Conservation (phyloP, 2,888 invertebrate genomes). For the Nomada ferruginata region DNA sequence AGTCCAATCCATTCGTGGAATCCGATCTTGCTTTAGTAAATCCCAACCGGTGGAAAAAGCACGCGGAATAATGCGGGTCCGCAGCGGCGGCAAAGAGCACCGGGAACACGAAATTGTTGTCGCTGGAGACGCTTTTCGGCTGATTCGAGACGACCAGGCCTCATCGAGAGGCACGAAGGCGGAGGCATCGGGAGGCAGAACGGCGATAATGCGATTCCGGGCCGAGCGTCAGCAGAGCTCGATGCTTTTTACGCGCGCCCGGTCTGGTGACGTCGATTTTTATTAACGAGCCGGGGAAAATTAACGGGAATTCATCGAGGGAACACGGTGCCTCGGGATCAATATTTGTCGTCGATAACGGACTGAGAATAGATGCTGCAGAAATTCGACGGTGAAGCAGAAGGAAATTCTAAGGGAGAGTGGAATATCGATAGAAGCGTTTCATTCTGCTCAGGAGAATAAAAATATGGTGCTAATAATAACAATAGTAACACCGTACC, state of each 20-base stretch:
- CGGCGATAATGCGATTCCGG: slow-evolving; percentile 65
- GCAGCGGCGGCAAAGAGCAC: slow-evolving; percentile 63
- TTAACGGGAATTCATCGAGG: background rate
- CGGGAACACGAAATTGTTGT: slow-evolving; percentile 72
- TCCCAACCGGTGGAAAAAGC: slow-evolving; percentile 79
- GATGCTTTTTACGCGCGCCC: slow-evolving; percentile 32
- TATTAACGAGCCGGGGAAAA: slow-evolving; percentile 35
- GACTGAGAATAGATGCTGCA: no score
- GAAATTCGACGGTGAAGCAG: no score
- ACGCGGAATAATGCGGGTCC: slow-evolving; percentile 77
- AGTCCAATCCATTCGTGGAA: slow-evolving; percentile 83
- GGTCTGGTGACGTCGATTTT: slow-evolving; percentile 33
- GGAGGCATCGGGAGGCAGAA: background rate
- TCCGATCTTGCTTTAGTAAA: slow-evolving; percentile 81
- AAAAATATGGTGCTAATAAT: no score
- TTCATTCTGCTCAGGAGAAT: no score
- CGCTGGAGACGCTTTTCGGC: slow-evolving; percentile 66
- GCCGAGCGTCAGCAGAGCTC: slow-evolving; percentile 42
- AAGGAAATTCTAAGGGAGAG: no score
- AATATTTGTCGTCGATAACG: background rate
- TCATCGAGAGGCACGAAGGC: background rate
- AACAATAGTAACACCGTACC: no score
- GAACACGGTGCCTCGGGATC: no score
- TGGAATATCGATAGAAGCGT: no score
- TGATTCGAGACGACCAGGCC: slow-evolving; percentile 39